Evolutionary conservation across 2,113 vertebrate genomes (phyloP).

Genomic region (Bos javanicus): DNA sequence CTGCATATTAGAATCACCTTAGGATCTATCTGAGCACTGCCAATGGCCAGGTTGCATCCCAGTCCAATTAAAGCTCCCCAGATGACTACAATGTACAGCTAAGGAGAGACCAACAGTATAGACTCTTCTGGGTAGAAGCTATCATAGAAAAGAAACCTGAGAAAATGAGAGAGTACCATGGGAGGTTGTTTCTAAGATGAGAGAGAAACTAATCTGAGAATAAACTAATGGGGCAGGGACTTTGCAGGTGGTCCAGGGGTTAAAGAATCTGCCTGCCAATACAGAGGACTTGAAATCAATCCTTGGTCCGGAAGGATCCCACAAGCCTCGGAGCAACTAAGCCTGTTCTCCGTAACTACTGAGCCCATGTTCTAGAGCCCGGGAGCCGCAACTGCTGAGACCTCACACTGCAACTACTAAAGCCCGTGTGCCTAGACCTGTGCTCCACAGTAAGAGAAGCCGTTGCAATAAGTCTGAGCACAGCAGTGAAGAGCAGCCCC

Average conservation of each 20-base stretch:
- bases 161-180: too few species aligned
- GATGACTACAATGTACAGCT: too few species aligned
- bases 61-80: background rate
- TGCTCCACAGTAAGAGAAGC: background rate
- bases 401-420: background rate
- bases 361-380: background rate
- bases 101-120: rapidly evolving
- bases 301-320: background rate
- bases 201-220: background rate
- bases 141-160: background rate
- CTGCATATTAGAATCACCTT: background rate
- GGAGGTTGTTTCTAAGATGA: background rate
- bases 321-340: background rate
- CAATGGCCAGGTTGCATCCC: background rate
- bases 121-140: background rate
- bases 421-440: background rate
- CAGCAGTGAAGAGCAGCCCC: background rate
- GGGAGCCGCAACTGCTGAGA: background rate
- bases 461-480: background rate
- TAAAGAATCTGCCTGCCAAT: background rate
- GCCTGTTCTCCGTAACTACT: background rate
- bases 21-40: background rate
- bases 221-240: background rate
- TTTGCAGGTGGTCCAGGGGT: background rate
- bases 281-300: background rate